These are phyloP conservation scores for Sipha flava DNA, from an alignment of 1,140 invertebrate species.

Conservation along the genomic window DNA sequence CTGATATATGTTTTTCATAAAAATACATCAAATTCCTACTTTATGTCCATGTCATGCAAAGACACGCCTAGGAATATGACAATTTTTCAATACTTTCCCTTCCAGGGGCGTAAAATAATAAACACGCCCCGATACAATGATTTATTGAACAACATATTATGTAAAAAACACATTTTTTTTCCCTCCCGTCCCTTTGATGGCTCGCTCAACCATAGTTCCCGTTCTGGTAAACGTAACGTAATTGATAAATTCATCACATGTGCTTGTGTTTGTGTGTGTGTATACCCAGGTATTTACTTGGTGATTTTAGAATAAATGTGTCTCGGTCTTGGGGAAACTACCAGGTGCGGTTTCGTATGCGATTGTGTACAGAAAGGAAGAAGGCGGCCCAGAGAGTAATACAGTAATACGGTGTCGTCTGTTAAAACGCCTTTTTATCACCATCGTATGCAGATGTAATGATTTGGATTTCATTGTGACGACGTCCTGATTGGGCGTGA, in stretches of 20 bases:
- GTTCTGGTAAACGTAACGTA: background rate
- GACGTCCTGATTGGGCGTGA: background rate
- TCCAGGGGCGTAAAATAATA: background rate
- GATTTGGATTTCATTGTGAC: background rate
- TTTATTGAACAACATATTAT: background rate
- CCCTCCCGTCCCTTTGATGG: background rate
- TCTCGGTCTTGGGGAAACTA: background rate
- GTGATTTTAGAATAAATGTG: background rate
- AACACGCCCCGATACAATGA: background rate
- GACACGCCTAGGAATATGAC: conserved; percentile 20
- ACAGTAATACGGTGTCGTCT: background rate
- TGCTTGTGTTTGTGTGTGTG: background rate
- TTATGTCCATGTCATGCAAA: background rate
- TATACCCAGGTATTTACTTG: background rate
- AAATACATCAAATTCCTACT: background rate
- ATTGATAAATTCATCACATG: conserved; percentile 21
- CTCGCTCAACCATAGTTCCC: background rate
- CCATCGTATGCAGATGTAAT: conserved; percentile 2
- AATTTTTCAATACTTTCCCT: conserved; percentile 18
- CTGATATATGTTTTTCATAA: background rate
- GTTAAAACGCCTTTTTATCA: background rate
- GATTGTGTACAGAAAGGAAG: background rate
- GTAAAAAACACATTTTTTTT: background rate
- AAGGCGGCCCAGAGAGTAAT: background rate
- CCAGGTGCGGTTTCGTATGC: conserved; percentile 4